Evolutionary conservation across 2,113 vertebrate species (phyloP).

Genomic region (Ascaphus truei): DNA sequence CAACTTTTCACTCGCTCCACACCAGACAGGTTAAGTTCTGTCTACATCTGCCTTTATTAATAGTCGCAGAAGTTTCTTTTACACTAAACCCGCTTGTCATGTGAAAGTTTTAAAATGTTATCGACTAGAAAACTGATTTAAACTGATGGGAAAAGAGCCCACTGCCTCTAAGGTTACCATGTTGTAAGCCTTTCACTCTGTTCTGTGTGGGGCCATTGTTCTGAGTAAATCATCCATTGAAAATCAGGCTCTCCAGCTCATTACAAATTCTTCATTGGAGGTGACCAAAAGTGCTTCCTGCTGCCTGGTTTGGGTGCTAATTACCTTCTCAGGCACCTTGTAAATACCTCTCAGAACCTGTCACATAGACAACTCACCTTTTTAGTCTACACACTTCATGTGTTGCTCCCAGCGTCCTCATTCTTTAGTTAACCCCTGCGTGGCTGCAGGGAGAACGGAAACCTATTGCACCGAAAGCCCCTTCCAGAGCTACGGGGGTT

Average conservation of each 20-base stretch:
- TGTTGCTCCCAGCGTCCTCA: conserved; percentile 9
- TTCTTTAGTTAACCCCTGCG: conserved; percentile 34
- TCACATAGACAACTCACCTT: conserved; percentile 38
- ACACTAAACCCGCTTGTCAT: conserved; percentile 19
- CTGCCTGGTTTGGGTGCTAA: conserved; percentile 57
- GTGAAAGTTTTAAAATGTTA: conserved; percentile 51
- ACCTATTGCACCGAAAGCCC: not conserved
- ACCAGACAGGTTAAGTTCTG: not conserved
- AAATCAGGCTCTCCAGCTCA: conserved; percentile 79
- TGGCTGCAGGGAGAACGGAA: not conserved
- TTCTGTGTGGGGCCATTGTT: conserved; percentile 88
- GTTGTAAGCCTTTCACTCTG: conserved; percentile 61
- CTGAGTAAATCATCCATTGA: conserved; percentile 80
- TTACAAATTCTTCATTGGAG: conserved; percentile 75
- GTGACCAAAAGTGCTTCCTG: conserved; percentile 78
- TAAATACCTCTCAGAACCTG: conserved; percentile 46
- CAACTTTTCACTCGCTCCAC: not conserved
- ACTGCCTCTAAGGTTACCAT: conserved; percentile 75
- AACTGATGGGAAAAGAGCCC: conserved; percentile 74
- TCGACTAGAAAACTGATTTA: conserved; percentile 45
- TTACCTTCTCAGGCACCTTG: conserved; percentile 61
- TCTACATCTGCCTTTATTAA: not conserved
- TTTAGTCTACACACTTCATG: conserved; percentile 31
- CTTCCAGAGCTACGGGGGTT: not conserved
- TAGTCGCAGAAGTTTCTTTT: conserved; percentile 37